These are phyloP conservation scores for Drosophila chauvacae DNA, from an alignment of 1,140 invertebrate species.

Conservation along the genomic window DNA sequence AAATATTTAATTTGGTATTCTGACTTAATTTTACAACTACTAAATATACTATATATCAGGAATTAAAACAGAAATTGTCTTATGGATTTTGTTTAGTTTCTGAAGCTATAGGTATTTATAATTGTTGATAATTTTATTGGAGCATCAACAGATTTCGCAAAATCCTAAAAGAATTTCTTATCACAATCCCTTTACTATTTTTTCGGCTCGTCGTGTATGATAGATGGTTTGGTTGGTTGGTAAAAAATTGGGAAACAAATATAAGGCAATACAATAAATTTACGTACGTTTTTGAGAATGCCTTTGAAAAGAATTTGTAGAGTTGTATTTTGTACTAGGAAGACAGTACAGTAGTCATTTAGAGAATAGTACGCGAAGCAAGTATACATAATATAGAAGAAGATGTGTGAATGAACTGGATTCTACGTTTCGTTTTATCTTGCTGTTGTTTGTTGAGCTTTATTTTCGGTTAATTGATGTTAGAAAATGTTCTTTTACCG, in stretches of 20 bases:
- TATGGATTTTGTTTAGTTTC: background rate
- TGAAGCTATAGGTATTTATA: background rate
- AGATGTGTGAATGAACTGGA: background rate
- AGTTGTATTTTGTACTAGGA: conserved; percentile 4
- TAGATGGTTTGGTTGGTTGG: background rate
- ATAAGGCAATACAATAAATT: background rate
- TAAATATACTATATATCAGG: background rate
- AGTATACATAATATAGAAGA: background rate
- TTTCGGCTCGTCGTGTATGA: background rate
- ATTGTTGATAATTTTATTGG: background rate
- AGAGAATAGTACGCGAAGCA: background rate
- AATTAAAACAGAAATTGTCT: background rate
- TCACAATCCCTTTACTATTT: background rate
- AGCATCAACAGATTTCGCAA: background rate
- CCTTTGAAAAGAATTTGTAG: conserved; percentile 1
- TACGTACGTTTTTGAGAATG: conserved; percentile 14
- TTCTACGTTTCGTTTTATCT: background rate
- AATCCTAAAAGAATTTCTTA: background rate
- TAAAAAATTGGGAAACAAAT: background rate
- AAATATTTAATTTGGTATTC: background rate
- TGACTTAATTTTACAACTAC: background rate
- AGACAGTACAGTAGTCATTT: background rate
- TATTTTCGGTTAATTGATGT: conserved; percentile 1
- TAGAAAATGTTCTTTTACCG: background rate
- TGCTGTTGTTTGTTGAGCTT: background rate